Evolutionary conservation across 1,140 invertebrate genomes (phyloP).

Genomic region (Leptinotarsa texana): DNA sequence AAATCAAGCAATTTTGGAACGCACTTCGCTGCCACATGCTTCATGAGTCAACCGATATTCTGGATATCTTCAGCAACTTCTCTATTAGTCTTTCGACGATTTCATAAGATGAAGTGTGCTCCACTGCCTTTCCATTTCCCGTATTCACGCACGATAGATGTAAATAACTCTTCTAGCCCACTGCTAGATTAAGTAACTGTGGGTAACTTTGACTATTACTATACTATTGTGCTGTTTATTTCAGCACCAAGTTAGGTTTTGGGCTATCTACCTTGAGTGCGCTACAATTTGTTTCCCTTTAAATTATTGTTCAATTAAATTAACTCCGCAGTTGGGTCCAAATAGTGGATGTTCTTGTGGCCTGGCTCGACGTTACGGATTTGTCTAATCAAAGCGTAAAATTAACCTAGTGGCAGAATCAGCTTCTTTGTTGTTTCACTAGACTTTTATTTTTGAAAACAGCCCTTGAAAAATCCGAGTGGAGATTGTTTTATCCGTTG

Average conservation of each 20-base stretch:
- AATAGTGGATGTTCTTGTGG: not conserved
- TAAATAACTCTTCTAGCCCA: not conserved
- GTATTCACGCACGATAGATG: not conserved
- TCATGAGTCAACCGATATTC: too few species aligned
- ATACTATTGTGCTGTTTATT: slow-evolving; percentile 3
- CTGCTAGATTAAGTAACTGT: not conserved
- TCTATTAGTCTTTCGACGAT: too few species aligned
- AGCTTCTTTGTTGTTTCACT: too few species aligned
- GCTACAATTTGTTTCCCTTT: not conserved
- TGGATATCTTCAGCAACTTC: too few species aligned
- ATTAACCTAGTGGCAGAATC: too few species aligned
- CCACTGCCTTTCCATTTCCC: not conserved
- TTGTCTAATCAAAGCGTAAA: not conserved
- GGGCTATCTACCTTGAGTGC: not conserved
- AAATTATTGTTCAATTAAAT: slow-evolving; percentile 6
- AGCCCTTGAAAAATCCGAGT: too few species aligned
- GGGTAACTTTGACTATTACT: slow-evolving; percentile 5
- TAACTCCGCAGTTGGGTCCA: not conserved
- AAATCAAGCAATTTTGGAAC: too few species aligned
- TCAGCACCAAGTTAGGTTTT: not conserved
- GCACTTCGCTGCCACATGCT: too few species aligned
- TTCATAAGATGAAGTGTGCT: too few species aligned
- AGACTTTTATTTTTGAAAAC: too few species aligned
- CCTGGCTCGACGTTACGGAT: not conserved
- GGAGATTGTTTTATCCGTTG: too few species aligned